A percentile compares a stretch with the other conserved stretches of the same genome.
Evolutionary conservation across 2,113 vertebrate species (phyloP).

Genomic region (Scartelaos histophorus): DNA sequence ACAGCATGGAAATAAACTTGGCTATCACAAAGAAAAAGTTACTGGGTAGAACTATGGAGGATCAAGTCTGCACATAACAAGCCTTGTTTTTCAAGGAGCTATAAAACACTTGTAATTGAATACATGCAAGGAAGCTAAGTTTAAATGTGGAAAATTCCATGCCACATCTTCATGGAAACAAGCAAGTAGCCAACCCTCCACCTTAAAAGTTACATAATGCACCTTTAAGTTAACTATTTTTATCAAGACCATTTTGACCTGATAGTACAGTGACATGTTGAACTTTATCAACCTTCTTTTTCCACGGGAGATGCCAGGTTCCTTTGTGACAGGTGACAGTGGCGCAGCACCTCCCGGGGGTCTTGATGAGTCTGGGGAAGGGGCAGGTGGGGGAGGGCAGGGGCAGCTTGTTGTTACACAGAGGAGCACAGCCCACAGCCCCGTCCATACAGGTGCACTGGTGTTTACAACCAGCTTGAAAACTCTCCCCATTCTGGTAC

Average conservation of each 20-base stretch:
- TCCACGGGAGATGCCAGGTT: constrained; percentile 46
- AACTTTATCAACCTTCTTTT: constrained; percentile 1
- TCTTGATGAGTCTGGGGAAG: constrained; percentile 68
- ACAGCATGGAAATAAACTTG: too few species aligned
- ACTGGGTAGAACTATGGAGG: too few species aligned
- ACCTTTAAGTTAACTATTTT: neutral
- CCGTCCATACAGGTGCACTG: constrained; percentile 81
- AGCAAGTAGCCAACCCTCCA: too few species aligned
- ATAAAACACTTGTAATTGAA: too few species aligned
- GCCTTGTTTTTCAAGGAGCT: too few species aligned
- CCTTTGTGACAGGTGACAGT: constrained; percentile 69
- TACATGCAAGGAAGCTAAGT: too few species aligned
- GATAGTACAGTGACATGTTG: neutral
- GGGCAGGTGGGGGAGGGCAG: constrained; percentile 66
- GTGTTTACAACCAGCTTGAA: constrained; percentile 78
- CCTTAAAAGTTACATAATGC: too few species aligned
- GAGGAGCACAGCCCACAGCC: constrained; percentile 74
- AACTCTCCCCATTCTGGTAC: constrained; percentile 79
- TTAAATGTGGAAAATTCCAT: too few species aligned
- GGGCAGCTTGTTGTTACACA: constrained; percentile 72
- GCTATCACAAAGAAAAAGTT: too few species aligned
- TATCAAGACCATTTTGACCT: neutral
- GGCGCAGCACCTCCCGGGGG: constrained; percentile 76
- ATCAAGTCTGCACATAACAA: too few species aligned
- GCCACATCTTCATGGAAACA: too few species aligned